Percentiles rank a stretch among this genome's conserved stretches.
These are phyloP conservation scores for Hirundo rustica DNA, from an alignment of 2,797 vertebrate genomes.

Conservation along the genomic window DNA sequence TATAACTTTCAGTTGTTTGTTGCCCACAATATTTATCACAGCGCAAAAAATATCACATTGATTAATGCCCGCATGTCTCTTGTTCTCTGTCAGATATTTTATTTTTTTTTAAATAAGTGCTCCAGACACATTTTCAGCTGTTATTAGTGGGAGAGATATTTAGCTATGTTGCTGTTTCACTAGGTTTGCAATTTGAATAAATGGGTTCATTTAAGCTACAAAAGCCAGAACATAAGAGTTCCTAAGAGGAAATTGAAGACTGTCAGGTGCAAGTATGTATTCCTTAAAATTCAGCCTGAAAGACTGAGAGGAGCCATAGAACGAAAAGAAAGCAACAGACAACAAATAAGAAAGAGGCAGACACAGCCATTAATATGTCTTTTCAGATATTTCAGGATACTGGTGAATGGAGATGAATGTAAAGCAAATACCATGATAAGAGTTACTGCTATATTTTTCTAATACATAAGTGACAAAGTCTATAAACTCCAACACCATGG, in stretches of 20 bases:
- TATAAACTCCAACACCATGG: not conserved
- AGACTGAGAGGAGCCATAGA: not conserved
- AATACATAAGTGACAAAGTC: not conserved
- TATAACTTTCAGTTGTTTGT: not conserved
- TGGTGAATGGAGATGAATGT: not conserved
- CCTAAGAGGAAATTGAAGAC: not conserved
- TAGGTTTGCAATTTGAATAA: not conserved
- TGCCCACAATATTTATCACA: not conserved
- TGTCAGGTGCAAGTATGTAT: not conserved
- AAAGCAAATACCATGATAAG: not conserved
- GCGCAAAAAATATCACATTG: not conserved
- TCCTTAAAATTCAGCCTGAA: not conserved
- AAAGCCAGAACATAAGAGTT: not conserved
- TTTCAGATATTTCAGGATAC: not conserved
- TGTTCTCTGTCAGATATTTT: not conserved
- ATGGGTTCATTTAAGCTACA: not conserved
- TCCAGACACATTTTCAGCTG: not conserved
- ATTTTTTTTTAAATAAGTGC: not conserved
- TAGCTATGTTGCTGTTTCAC: not conserved
- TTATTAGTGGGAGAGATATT: not conserved
- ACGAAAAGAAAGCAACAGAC: not conserved
- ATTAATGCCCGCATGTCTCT: not conserved
- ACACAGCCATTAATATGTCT: not conserved
- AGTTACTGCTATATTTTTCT: not conserved
- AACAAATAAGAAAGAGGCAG: not conserved